Percentiles rank a stretch among this genome's conserved stretches.
These are phyloP conservation scores for Nomada lathburiana DNA, from an alignment of 2,888 invertebrate genomes.

Conservation along the genomic window DNA sequence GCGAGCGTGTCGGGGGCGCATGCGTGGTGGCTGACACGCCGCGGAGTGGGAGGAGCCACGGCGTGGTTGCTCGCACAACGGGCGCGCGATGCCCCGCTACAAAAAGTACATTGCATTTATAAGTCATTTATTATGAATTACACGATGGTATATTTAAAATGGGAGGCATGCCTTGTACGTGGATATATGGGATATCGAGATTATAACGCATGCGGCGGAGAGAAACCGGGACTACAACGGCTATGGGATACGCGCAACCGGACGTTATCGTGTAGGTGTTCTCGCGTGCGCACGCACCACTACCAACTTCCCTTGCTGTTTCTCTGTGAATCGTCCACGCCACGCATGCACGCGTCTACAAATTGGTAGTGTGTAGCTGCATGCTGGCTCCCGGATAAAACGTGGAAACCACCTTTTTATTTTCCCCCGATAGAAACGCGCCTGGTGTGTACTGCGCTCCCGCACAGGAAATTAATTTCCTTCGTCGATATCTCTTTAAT, in stretches of 20 bases:
- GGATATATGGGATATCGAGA: constrained; percentile 84
- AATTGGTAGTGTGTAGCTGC: constrained; percentile 76
- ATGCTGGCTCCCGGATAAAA: constrained; percentile 75
- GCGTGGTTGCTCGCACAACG: constrained; percentile 70
- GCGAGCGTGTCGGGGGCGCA: constrained; percentile 19
- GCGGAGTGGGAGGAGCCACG: constrained; percentile 53
- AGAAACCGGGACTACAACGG: constrained; percentile 75
- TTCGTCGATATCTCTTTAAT: constrained; percentile 30
- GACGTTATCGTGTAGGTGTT: constrained; percentile 69
- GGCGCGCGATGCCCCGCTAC: constrained; percentile 70
- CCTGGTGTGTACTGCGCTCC: constrained; percentile 5
- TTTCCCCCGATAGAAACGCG: constrained; percentile 20
- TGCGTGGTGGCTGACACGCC: constrained; percentile 23
- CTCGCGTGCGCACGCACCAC: constrained; percentile 63
- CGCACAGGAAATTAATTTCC: constrained; percentile 42
- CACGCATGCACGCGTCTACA: constrained; percentile 76
- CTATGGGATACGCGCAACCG: constrained; percentile 70
- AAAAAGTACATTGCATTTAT: constrained; percentile 83
- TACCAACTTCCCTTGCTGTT: constrained; percentile 17
- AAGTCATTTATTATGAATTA: constrained; percentile 85
- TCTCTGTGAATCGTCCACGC: constrained; percentile 44
- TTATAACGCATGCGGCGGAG: constrained; percentile 81
- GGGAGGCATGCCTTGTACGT: constrained; percentile 82
- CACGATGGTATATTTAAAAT: constrained; percentile 84
- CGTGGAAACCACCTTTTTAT: constrained; percentile 55